phyloP scores from a whole-genome alignment of 37 sponge, comb jelly and placozoan species.

The Hormiphora californensis region DNA sequence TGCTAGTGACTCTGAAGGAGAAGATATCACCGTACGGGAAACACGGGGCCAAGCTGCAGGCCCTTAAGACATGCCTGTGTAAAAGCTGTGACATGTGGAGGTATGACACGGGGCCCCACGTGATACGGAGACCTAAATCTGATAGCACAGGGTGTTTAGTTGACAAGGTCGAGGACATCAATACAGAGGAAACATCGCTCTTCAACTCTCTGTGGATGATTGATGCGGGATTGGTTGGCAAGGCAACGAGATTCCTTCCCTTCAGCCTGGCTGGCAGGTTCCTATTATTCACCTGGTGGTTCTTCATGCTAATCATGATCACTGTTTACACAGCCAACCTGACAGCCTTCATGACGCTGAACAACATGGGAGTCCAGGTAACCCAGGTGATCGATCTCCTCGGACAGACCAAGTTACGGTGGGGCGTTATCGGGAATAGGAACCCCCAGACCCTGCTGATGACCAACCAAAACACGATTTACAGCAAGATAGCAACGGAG shows the following conservation, averaged over 20 bases:
- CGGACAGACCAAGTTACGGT: neutral
- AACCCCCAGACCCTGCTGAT: slow-evolving; percentile 2
- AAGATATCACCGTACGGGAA: slow-evolving; percentile 3
- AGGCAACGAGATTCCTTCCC: neutral
- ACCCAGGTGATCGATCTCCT: neutral
- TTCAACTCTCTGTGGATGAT: slow-evolving; percentile 1
- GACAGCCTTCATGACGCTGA: neutral
- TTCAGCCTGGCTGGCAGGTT: neutral
- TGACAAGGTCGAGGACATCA: neutral
- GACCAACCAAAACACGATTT: neutral
- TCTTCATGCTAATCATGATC: slow-evolving; percentile 20
- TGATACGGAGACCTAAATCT: neutral
- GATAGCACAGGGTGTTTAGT: neutral
- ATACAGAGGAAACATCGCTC: neutral
- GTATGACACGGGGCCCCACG: neutral
- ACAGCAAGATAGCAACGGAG: neutral
- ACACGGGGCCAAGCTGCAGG: neutral
- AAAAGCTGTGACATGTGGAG: neutral
- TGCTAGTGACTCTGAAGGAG: neutral
- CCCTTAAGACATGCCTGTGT: neutral
- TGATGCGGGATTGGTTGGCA: neutral
- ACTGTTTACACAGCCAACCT: slow-evolving; percentile 7
- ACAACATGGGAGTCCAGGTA: neutral
- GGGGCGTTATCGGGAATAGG: slow-evolving; percentile 8
- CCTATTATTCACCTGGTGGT: neutral